Evolutionary conservation across 1,140 invertebrate genomes (phyloP).

Genomic region (Drosophila tropicalis): DNA sequence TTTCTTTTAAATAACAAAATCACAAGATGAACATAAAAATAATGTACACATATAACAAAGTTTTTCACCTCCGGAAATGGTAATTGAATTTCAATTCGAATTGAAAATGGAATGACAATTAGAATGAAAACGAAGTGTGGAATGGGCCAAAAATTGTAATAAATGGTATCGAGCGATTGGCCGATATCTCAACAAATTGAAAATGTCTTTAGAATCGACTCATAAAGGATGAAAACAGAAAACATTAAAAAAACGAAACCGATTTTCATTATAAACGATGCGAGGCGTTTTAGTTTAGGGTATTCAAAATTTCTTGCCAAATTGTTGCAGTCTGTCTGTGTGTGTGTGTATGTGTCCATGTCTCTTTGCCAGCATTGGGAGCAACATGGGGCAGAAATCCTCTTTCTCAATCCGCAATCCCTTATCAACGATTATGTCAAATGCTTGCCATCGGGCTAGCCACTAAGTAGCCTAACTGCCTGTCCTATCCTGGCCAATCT

Average conservation of each 20-base stretch:
- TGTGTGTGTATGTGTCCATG: too few species aligned
- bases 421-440: constrained; percentile 79
- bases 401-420: constrained; percentile 50
- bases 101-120: constrained; percentile 1
- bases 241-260: too few species aligned
- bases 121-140: background rate
- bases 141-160: background rate
- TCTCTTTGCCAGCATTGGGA: background rate
- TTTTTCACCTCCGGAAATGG: background rate
- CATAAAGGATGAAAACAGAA: too few species aligned
- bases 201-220: too few species aligned
- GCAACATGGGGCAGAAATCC: constrained; percentile 2
- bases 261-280: too few species aligned
- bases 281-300: background rate
- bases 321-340: background rate
- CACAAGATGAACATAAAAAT: background rate
- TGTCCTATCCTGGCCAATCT: constrained; percentile 29
- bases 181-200: too few species aligned
- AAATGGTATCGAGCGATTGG: too few species aligned
- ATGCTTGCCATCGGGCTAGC: constrained; percentile 43
- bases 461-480: constrained; percentile 62
- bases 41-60: background rate
- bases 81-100: constrained; percentile 10
- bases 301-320: background rate
- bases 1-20: constrained; percentile 3